Evolutionary conservation across 2,113 vertebrate species (phyloP), one percentile per base, ranked within the genome.

Genomic region (Channa argus): DNA sequence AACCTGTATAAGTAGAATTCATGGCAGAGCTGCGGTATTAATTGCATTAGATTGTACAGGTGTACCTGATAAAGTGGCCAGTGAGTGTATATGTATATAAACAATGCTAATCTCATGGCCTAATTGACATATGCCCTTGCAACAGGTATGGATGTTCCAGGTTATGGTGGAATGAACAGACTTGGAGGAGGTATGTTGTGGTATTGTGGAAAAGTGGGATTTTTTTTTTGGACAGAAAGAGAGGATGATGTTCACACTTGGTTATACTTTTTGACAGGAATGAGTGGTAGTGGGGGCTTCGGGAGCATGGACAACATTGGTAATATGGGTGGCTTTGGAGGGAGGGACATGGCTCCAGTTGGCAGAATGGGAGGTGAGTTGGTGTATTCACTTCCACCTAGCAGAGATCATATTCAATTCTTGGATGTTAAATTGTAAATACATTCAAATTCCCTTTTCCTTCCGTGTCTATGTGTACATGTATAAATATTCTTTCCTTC

Each of bases 81-180:
- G 24, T 24, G 24, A 24, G 24, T 24, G 24, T 24, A 24, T 24
- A 24, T 24, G 24, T 24, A 24, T 24, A 24, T 1, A 24, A 24
- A 24, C 24, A 24, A 24, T 24, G 24, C 24, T 24, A 24, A 24
- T 24, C 24, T 24, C 24, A 8, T 53, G 2, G 2, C 5, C 59
- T 77, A 10, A 59, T 36, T 53, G 24, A 1, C 4, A 13, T 36
- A 1, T 24, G 24, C 37, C 74, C 52, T 24, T 75, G 56, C 37
- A 10, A 5, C 59, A 96, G 97, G 96, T 86, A 95, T 99, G 94
- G 97, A 99, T 50, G 66, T 94, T 64, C 94, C 95, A 78, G 94
- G 95, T 74, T 98, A 94, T 88, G 95, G 96, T 72, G 96, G 96
- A 80, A 96, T 99, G 95, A 97, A 93, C 88, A 94, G 96, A 91